Evolutionary conservation across 1,140 invertebrate genomes (phyloP), one percentile per base, ranked within the genome.

Genomic region (Danaus plexippus): DNA sequence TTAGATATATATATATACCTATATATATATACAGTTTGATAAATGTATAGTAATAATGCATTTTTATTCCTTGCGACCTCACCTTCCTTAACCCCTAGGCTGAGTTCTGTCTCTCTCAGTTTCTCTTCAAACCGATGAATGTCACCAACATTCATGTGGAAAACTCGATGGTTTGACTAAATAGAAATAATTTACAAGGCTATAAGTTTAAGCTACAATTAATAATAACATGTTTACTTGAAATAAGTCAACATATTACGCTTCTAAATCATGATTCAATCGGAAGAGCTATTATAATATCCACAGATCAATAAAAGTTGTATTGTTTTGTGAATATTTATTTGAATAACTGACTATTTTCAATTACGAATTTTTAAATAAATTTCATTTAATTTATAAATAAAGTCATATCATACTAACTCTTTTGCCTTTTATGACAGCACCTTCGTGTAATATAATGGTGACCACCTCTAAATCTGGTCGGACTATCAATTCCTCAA

Each of bases 111-210:
- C 64, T 93, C 91, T 47, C 96, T 88, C 45, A 98, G 77, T 88
- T 96, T 97, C 70, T 94, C 93, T 85, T 98, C 96, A 82, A 98
- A 94, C 62, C 93, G 91, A 43, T 93, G 90, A 11, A 93, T 90
- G 77, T 96, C 93, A 1, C 92, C 92, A 10, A 97, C 91, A 72
- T 94, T 93, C 94, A 97, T 95, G 65, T 94, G 92, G 80, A 91
- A 96, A 9, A 88, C 89, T 57, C 89, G 89, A 66, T 91, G 89
- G 40, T 91, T 90, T 13, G 89, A 73, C 91, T 92, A 68, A 32
- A 88, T 87, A 59, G 57, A 18, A 59, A 50, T 7, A 6, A 3
- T 0, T 32, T 8, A 32, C 22, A 32, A 32, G 22, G 22, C 22
- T 32, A 32, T 32, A 32, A 32, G 22, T 32, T 32, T 7, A 32